Conservation (phyloP, 2,113 vertebrate genomes). For the Fregetta grallaria region DNA sequence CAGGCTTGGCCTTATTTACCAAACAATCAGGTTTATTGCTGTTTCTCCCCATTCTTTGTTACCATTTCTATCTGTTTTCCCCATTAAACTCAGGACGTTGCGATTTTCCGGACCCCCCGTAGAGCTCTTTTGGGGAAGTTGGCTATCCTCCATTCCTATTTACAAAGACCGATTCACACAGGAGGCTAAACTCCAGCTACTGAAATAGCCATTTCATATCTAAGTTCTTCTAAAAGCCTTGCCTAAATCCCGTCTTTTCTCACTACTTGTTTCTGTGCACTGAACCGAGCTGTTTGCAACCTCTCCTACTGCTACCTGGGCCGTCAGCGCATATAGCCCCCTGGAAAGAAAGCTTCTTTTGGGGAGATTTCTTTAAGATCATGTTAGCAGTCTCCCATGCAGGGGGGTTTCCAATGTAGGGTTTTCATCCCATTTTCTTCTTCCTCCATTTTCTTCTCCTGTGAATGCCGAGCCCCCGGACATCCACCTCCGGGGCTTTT, state of each 20-base stretch:
- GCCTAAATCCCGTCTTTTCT: not conserved
- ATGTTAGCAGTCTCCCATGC: not conserved
- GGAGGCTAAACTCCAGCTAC: conserved; percentile 49
- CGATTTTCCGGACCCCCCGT: conserved; percentile 61
- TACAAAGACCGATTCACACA: conserved; percentile 62
- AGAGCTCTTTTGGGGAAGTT: conserved; percentile 61
- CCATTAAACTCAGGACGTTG: conserved; percentile 62
- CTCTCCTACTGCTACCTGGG: not conserved
- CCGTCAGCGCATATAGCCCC: not conserved
- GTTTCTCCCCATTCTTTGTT: conserved; percentile 65
- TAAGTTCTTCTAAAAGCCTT: conserved; percentile 20
- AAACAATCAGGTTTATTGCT: conserved; percentile 70
- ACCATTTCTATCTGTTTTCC: conserved; percentile 63
- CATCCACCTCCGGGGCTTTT: not conserved
- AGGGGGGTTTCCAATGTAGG: not conserved
- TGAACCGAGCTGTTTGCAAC: not conserved
- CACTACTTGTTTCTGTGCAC: not conserved
- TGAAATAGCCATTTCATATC: conserved; percentile 62
- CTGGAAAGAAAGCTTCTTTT: not conserved
- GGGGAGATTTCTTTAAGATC: not conserved
- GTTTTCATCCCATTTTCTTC: not conserved
- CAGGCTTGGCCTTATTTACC: conserved; percentile 60
- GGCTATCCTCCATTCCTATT: conserved; percentile 67
- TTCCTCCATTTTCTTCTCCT: not conserved
- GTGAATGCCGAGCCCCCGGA: accelerated